Evolutionary conservation across 2,888 invertebrate species (phyloP).

Genomic region (Apamea crenata): DNA sequence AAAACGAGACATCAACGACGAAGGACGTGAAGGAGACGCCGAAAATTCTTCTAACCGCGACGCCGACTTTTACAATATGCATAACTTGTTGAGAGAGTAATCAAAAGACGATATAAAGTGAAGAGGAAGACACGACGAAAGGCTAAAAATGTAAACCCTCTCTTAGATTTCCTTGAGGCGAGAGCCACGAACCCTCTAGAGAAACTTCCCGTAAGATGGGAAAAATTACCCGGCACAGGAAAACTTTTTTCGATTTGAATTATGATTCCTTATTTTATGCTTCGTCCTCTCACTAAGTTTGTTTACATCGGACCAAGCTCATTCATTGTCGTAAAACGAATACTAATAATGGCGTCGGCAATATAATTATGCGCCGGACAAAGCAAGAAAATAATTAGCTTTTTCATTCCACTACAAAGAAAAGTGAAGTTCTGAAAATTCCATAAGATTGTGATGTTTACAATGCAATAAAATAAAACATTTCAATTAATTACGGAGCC

Average conservation of each 20-base stretch:
- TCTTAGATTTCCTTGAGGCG: conserved; percentile 87
- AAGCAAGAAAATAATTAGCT: conserved; percentile 55
- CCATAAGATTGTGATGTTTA: conserved; percentile 12
- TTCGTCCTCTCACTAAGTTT: conserved; percentile 84
- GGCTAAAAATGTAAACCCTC: conserved; percentile 90
- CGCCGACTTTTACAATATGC: conserved; percentile 88
- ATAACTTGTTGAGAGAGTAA: conserved; percentile 90
- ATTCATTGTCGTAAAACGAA: conserved; percentile 82
- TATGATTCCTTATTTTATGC: conserved; percentile 90
- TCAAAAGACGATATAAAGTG: conserved; percentile 90
- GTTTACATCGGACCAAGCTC: conserved; percentile 83
- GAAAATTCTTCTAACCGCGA: conserved; percentile 83
- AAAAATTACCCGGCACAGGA: conserved; percentile 88
- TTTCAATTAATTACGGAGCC: conserved; percentile 24
- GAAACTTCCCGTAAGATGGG: conserved; percentile 89
- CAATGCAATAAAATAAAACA: conserved; percentile 4
- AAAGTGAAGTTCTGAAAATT: conserved; percentile 13
- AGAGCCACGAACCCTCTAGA: conserved; percentile 86
- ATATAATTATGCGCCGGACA: conserved; percentile 49
- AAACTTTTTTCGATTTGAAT: conserved; percentile 91
- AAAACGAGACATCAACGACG: conserved; percentile 83
- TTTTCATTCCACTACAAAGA: conserved; percentile 40
- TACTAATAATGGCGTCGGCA: conserved; percentile 65
- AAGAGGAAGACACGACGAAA: conserved; percentile 88
- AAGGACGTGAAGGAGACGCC: conserved; percentile 82